A percentile compares a stretch with the other conserved stretches of the same genome.
phyloP scores from a whole-genome alignment of 2,888 invertebrate genomes.

The Hymenopus coronatus region DNA sequence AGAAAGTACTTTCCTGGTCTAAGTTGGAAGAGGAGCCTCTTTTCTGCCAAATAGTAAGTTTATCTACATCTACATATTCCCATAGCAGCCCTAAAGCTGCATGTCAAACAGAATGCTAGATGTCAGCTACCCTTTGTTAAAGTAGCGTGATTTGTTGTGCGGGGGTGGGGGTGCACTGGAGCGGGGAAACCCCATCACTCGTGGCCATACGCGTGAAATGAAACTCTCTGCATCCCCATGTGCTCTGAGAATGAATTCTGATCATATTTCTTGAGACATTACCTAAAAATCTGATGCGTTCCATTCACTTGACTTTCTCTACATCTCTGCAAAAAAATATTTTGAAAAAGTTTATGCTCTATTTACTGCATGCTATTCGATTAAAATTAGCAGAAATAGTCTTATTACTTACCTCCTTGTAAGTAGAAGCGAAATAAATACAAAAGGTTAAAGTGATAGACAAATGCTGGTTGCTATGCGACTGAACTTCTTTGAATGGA shows the following conservation, averaged over 20 bases:
- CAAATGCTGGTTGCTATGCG: too few species aligned
- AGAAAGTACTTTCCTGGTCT: too few species aligned
- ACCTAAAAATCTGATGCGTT: background rate
- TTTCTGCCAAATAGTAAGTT: background rate
- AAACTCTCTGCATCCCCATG: background rate
- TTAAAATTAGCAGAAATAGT: too few species aligned
- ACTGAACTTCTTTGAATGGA: too few species aligned
- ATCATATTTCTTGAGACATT: background rate
- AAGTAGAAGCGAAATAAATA: too few species aligned
- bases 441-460: too few species aligned
- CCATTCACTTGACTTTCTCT: too few species aligned
- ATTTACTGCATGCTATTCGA: too few species aligned
- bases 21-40: too few species aligned
- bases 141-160: background rate
- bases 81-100: background rate
- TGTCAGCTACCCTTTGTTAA: background rate
- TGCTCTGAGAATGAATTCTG: background rate
- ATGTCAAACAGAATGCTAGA: background rate
- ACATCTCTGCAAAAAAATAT: too few species aligned
- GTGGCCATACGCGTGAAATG: constrained; percentile 4
- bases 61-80: background rate
- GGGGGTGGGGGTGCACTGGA: background rate
- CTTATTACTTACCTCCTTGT: too few species aligned
- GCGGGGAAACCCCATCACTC: background rate
- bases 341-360: too few species aligned